Base-by-base conservation (phyloP, 1,140 invertebrate species). In the Campoletis sonorensis region DNA sequence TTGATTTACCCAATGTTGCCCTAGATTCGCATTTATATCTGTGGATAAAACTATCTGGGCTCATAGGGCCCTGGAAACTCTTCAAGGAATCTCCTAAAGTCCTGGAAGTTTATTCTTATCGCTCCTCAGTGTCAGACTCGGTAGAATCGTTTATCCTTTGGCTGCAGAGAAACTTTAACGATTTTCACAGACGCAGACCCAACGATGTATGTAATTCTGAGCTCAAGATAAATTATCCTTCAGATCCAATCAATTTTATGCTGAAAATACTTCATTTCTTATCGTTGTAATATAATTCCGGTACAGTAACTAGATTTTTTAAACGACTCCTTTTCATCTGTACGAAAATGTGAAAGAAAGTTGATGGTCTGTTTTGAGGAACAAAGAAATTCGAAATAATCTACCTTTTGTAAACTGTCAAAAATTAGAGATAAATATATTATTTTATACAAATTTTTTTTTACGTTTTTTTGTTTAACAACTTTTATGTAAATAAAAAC, bases 61-160 rank as follows among this genome's bases (percentile, higher is more conserved):
- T 64, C 61, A 64, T 64, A 23, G 23, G 23, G 21, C 61, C 61
- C 27, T 27, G 11, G 21, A n/a, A 54, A 54, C 51, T 54, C n/a
- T 26, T 23, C 21, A 23, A 26, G 61, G 23, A 64, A 45, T 45
- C 40, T 45, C 4, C 61, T 13, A 1, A 27, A 64, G n/a, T 23
- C 23, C 61, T 13, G 27, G 23, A 64, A 64, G 23, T 64, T 64
- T 64, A 64, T 64, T 64, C 61, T 64, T 64, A 64, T 64, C 61
- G 61, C 61, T 64, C 61, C n/a, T 64, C 61, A 27, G 61, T 64
- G 61, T 64, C 61, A 64, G 61, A 64, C 11, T 64, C 21, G 61
- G 61, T 64, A 26, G 61, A 64, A 64, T 26, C 61, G 61, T n/a
- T 64, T 64, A 64, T 23, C 23, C 61, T 13, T 13, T 13, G 23